Evolutionary conservation across 2,888 invertebrate species (phyloP), one percentile per base, ranked within the genome.

Genomic region (Gonocerus acuteangulatus): DNA sequence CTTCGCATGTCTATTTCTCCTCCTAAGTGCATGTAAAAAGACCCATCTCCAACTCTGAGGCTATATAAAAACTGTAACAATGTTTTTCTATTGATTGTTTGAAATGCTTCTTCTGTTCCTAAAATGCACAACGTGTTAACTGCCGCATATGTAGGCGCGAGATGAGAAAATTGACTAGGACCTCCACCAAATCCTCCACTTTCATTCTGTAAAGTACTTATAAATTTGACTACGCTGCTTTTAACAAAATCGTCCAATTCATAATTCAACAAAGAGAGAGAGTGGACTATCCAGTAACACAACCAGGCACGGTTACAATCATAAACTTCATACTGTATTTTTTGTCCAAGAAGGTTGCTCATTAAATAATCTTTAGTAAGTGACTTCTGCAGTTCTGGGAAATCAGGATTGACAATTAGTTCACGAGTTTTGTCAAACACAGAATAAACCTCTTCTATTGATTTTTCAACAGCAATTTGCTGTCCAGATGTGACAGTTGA

Each of bases 261-360:
- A 65, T 81, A 80, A 65, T 82, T 84, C 34, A 94, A 75, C 65
- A 96, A 76, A 73, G 89, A 85, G 36, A 97, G 78, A 3, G 92
- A 84, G 77, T 99, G 95, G 34, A 96, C 74, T 65, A 91, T 92
- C 99, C 99, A 99, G 73, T 95, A 99, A 70, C 93, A 86, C 64
- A 97, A 78, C 99, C 99, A 99, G 6, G 97, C 86, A 69, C 95
- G 83, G 74, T 95, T 96, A 9, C 93, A 89, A 80, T 99, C 97
- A 22, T 39, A 48, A 19, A 36, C 36, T 49, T 48, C 48, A 39
- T 36, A 59, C 13, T 47, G 59, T 4, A 39, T 9, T 11, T 45
- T 32, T 16, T 23, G n/a, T 1, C 32, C 16, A 1, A 34, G 18
- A 16, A 59, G 23, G 18, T 23, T 21, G 3, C 39, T 48, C 22